phyloP scores from a whole-genome alignment of 2,888 invertebrate species.

The Andrena haemorrhoa region DNA sequence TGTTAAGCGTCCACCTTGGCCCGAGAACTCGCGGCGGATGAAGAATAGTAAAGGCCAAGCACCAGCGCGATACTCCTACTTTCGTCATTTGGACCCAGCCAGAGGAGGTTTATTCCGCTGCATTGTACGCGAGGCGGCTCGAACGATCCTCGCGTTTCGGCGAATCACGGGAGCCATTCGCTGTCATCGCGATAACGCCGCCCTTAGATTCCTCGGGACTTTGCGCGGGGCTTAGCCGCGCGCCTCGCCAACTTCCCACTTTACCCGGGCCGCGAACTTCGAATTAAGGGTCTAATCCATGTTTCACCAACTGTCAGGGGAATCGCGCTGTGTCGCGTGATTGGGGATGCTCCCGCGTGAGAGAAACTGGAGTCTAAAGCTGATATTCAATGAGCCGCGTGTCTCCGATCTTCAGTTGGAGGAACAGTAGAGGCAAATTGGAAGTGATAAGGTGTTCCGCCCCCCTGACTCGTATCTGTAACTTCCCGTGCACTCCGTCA shows the following conservation, averaged over 20 bases:
- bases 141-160: conserved; percentile 28
- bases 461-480: too few species aligned
- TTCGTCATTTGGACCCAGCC: conserved; percentile 43
- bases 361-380: conserved; percentile 3
- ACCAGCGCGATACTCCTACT: conserved; percentile 31
- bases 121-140: conserved; percentile 3
- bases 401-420: too few species aligned
- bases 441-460: too few species aligned
- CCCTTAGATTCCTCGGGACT: conserved; percentile 26
- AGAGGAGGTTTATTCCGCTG: conserved; percentile 23
- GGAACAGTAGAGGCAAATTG: too few species aligned
- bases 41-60: conserved; percentile 59
- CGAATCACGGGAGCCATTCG: conserved; percentile 44
- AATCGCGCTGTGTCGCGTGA: conserved; percentile 21
- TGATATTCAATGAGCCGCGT: conserved; percentile 26
- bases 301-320: conserved; percentile 30
- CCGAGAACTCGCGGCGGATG: conserved; percentile 30
- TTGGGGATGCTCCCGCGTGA: conserved; percentile 16
- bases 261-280: conserved; percentile 39
- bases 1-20: conserved; percentile 23
- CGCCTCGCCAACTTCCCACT: conserved; percentile 53
- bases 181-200: conserved; percentile 39
- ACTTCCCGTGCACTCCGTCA: background rate
- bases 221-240: conserved; percentile 31
- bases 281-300: conserved; percentile 40